A percentile compares a stretch with the other conserved stretches of the same genome.
Evolutionary conservation across 37 sponge, comb jelly and placozoan species (phyloP).

Genomic region (Sycon ciliatum): DNA sequence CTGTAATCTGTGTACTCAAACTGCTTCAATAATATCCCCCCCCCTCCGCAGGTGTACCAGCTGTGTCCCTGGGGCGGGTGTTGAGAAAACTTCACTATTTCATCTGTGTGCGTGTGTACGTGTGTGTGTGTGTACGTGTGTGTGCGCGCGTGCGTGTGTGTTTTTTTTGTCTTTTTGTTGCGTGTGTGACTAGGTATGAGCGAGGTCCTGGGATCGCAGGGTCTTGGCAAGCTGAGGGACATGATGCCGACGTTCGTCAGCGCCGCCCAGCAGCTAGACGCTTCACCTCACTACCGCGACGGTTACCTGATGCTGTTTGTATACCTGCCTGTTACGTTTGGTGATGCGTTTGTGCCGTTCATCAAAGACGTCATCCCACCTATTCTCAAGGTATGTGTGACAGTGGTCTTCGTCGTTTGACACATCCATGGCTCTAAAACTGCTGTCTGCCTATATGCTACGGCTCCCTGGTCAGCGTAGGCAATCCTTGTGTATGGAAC

Average conservation of each 20-base stretch:
- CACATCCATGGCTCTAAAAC: background rate
- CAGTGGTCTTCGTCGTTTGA: no score
- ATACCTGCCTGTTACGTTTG: slow-evolving; percentile 77
- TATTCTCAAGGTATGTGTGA: slow-evolving; percentile 62
- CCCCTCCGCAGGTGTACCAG: no score
- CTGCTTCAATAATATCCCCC: no score
- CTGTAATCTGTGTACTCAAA: no score
- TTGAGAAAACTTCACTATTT: background rate
- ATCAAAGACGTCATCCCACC: slow-evolving; percentile 69
- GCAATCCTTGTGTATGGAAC: no score
- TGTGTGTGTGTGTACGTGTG: background rate
- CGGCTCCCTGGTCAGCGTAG: no score
- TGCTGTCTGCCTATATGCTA: background rate
- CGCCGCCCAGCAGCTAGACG: slow-evolving; percentile 30
- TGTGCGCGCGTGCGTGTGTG: background rate
- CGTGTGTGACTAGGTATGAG: slow-evolving; percentile 35
- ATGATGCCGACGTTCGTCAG: slow-evolving; percentile 73
- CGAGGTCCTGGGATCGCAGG: slow-evolving; percentile 50
- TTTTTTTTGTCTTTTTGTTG: no score
- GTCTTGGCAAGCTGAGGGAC: slow-evolving; percentile 45
- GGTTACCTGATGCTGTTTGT: slow-evolving; percentile 92
- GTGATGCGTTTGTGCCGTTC: slow-evolving; percentile 55
- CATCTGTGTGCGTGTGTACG: background rate
- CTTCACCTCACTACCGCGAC: slow-evolving; percentile 73
- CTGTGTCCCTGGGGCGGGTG: no score